Percentiles rank a stretch among this genome's conserved stretches.
phyloP scores from a whole-genome alignment of 2,797 vertebrate genomes.

The Clarias fuscus region DNA sequence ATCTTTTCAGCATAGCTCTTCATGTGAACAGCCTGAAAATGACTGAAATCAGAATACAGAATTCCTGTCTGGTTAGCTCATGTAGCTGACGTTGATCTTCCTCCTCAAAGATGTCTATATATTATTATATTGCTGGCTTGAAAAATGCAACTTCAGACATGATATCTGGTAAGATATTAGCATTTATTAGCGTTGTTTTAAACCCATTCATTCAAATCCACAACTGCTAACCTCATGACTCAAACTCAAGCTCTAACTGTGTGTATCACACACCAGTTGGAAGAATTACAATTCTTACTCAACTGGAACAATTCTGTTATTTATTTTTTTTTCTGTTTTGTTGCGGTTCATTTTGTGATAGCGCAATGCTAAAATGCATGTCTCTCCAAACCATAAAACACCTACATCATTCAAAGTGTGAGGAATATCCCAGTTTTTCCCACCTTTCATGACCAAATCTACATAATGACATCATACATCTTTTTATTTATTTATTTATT shows the following conservation, averaged over 20 bases:
- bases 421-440: not conserved
- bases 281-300: slow-evolving; percentile 7
- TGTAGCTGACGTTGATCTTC: not conserved
- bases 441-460: not conserved
- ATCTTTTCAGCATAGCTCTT: not conserved
- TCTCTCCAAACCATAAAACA: slow-evolving; percentile 5
- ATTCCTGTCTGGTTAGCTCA: not conserved
- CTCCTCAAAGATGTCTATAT: too few species aligned
- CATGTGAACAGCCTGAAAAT: not conserved
- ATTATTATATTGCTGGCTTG: not conserved
- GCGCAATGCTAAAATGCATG: not conserved
- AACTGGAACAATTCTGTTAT: not conserved
- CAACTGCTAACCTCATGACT: not conserved
- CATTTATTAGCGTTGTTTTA: not conserved
- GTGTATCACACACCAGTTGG: not conserved
- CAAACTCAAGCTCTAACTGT: not conserved
- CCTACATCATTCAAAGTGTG: not conserved
- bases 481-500: not conserved
- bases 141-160: not conserved
- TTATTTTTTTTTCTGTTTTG: not conserved
- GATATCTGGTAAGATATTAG: not conserved
- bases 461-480: not conserved
- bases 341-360: not conserved
- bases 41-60: not conserved
- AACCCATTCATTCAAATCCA: not conserved